These are phyloP conservation scores for Synergus gifuensis DNA, from an alignment of 2,888 invertebrate genomes.

Conservation along the genomic window DNA sequence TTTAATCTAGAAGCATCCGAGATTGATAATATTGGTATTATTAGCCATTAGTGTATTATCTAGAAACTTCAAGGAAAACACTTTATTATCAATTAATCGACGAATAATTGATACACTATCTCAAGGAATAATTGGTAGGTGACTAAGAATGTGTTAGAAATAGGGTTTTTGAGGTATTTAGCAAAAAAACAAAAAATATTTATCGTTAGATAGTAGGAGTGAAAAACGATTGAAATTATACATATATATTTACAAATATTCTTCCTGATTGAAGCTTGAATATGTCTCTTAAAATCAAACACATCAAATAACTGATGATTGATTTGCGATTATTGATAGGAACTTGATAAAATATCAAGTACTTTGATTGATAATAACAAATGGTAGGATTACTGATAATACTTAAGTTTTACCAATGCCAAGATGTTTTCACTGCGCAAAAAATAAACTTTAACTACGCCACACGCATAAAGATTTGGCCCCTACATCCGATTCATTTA, in stretches of 20 bases:
- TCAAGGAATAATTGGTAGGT: no score
- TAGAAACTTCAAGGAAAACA: neutral
- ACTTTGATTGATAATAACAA: neutral
- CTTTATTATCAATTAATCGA: constrained; percentile 29
- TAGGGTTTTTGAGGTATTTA: no score
- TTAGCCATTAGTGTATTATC: neutral
- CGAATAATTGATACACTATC: neutral
- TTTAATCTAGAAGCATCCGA: no score
- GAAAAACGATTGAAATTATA: no score
- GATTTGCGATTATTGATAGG: neutral
- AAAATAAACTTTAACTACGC: neutral
- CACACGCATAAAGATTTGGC: neutral
- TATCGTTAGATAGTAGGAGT: no score
- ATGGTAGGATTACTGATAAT: neutral
- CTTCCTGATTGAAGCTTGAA: neutral
- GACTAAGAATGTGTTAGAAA: no score
- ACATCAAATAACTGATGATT: neutral
- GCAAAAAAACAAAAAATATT: no score
- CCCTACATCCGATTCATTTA: no score
- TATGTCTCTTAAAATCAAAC: neutral
- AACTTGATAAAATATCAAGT: neutral
- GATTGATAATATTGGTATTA: no score
- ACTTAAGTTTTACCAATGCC: neutral
- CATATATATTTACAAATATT: neutral
- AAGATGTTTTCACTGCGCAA: neutral